A percentile compares a stretch with the other conserved stretches of the same genome.
These are phyloP conservation scores for Lampris incognitus DNA, from an alignment of 2,113 vertebrate genomes.

Conservation along the genomic window DNA sequence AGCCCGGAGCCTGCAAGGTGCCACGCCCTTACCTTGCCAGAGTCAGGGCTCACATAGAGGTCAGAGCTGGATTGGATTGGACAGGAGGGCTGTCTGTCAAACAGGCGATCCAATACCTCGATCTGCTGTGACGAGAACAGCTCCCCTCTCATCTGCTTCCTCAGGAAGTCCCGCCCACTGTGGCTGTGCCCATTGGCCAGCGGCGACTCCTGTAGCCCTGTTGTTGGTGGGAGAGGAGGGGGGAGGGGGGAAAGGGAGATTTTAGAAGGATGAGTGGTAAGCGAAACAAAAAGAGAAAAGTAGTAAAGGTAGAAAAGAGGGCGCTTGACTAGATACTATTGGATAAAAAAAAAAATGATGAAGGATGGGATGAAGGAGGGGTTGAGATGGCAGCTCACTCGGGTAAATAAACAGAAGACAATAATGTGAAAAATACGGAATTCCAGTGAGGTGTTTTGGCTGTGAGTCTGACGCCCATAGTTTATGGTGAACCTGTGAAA, in stretches of 20 bases:
- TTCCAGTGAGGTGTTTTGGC: slow-evolving; percentile 55
- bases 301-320: slow-evolving; percentile 2
- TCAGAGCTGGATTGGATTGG: slow-evolving; percentile 85
- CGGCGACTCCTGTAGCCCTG: slow-evolving; percentile 95
- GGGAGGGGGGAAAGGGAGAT: background rate
- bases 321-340: background rate
- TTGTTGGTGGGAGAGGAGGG: slow-evolving; percentile 17
- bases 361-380: slow-evolving; percentile 33
- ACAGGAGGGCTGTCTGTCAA: slow-evolving; percentile 92
- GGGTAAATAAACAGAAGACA: background rate
- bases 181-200: slow-evolving; percentile 96
- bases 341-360: background rate
- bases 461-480: slow-evolving; percentile 53
- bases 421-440: slow-evolving; percentile 36
- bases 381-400: slow-evolving; percentile 30
- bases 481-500: slow-evolving; percentile 66
- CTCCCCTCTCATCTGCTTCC: slow-evolving; percentile 99
- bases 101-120: slow-evolving; percentile 97
- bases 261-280: slow-evolving; percentile 19
- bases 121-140: slow-evolving; percentile 98
- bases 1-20: slow-evolving; percentile 65
- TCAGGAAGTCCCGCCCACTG: slow-evolving; percentile 95
- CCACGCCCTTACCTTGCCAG: slow-evolving; percentile 91
- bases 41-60: slow-evolving; percentile 91
- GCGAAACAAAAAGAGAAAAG: slow-evolving; percentile 8